Base-by-base conservation (phyloP, 2,113 vertebrate genomes). In the Diadophis punctatus region DNA sequence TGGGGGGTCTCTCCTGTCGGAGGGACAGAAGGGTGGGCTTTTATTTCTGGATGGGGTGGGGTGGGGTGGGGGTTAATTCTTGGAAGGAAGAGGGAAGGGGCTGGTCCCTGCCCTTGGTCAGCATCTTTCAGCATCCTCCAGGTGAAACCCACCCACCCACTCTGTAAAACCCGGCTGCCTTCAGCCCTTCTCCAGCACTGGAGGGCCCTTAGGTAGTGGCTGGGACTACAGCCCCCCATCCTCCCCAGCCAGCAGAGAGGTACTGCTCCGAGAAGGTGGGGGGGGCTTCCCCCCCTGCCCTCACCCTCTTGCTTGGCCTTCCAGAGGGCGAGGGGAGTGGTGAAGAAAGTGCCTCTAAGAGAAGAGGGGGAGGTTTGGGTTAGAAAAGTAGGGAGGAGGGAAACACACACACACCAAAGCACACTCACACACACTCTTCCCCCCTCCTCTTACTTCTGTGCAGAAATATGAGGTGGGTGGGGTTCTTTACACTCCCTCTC, bases 401-500 rank as follows among this genome's bases (percentile, higher is more conserved):
- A 34, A n/a, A 20, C n/a, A 34, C 63, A 34, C 4, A 34, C 14
- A 18, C 16, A 74, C n/a, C 1, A 56, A 23, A 23, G 7, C 4
- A 74, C 68, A 60, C 25, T 10, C 56, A 27, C 58, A 60, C 23
- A 8, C 63, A 16, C n/a, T 8, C n/a, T n/a, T n/a, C 11, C 11
- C 25, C 2, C 4, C 63, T n/a, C 30, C 63, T 30, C 60, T 4
- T n/a, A 14, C 60, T 68, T 8, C n/a, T 80, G 34, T 4, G 34
- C 18, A 43, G 74, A 80, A 8, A 43, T 80, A 22, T 22, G 18
- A 43, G 8, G 34, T 80, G 74, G 74, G 74, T 43, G 30, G 49
- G 49, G 16, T 2, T 8, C 3, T 1, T 4, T 11, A 16, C 39
- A 46, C 39, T 0, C 3, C 39, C 1, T 4, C 2, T 48, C 46